phyloP scores from a whole-genome alignment of 2,797 vertebrate genomes.

The Sphaeramia orbicularis region DNA sequence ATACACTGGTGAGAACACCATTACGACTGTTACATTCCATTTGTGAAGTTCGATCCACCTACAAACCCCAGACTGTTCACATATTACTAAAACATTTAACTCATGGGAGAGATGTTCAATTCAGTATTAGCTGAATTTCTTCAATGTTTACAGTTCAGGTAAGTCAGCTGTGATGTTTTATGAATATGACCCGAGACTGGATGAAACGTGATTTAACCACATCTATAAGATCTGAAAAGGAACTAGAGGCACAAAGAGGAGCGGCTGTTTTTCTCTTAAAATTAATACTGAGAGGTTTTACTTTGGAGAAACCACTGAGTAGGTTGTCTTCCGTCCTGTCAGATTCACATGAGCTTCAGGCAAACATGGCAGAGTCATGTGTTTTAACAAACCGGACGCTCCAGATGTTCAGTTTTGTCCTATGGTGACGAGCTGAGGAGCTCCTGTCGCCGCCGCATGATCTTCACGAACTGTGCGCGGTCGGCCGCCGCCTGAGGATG shows the following conservation, averaged over 20 bases:
- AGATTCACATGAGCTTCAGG: conserved; percentile 38
- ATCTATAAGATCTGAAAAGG: no score
- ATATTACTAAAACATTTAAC: not conserved
- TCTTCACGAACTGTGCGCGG: conserved; percentile 74
- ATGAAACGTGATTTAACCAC: not conserved
- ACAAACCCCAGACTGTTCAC: no score
- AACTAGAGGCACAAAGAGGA: conserved; percentile 20
- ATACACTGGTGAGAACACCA: no score
- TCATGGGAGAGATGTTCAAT: not conserved
- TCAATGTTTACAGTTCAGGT: no score
- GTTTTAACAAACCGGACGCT: not conserved
- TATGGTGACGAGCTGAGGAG: conserved; percentile 76
- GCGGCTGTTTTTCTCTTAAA: not conserved
- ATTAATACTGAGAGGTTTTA: conserved; percentile 55
- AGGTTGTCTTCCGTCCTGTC: conserved; percentile 5
- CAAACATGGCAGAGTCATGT: conserved; percentile 45
- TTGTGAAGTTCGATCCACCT: no score
- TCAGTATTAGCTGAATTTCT: no score
- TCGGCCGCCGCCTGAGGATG: conserved; percentile 74
- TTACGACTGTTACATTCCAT: no score
- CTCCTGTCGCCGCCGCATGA: conserved; percentile 82
- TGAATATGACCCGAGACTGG: not conserved
- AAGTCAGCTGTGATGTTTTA: not conserved
- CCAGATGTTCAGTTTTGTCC: conserved; percentile 16
- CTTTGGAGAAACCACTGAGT: conserved; percentile 30